Base-by-base conservation (phyloP, 2,888 invertebrate species). In the Leptura quadrifasciata region DNA sequence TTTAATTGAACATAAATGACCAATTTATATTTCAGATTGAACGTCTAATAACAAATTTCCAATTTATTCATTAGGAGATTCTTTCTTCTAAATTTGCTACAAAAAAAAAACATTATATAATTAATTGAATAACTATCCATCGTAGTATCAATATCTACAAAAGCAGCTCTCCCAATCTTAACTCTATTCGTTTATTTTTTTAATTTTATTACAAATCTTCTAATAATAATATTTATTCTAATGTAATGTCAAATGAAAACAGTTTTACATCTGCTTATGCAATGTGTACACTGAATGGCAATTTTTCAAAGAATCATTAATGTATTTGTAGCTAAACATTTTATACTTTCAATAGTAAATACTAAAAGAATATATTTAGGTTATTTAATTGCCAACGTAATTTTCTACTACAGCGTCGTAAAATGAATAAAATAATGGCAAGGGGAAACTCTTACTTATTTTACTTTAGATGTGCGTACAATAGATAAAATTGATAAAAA, bases 141-240 rank as follows among this genome's bases (percentile, higher is more conserved):
- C 15, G 2, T 9, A 24, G 21, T 58, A 60, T 60, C 60, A 60
- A 60, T 60, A 60, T 31, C 60, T 27, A 27, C 9, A 60, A n/a
- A 12, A 27, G 24, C 60, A 60, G 60, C 60, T 60, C 31, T 60
- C 17, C 20, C 17, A 1, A 63, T 31, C 47, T 63, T 63, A 35
- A 17, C 39, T 63, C 18, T n/a, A 35, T 39, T 63, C 31, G 39
- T 63, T 9, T 63, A 63, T 47, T 63, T 63, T 63, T 61, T 39
- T 27, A 12, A 20, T 18, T 63, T 63, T 39, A 39, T 63, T 6
- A 63, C 12, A 35, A 63, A 63, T 63, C 31, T 0, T 24, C 18
- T 63, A 18, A 20, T 17, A 63, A 63, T 63, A 63, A 63, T 39
- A 63, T 63, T 63, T 63, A 63, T 20, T 35, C 35, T 39, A 20